Percentiles rank a stretch among this genome's conserved stretches.
phyloP scores from a whole-genome alignment of 1,140 invertebrate species.

The Leptinotarsa defecta region DNA sequence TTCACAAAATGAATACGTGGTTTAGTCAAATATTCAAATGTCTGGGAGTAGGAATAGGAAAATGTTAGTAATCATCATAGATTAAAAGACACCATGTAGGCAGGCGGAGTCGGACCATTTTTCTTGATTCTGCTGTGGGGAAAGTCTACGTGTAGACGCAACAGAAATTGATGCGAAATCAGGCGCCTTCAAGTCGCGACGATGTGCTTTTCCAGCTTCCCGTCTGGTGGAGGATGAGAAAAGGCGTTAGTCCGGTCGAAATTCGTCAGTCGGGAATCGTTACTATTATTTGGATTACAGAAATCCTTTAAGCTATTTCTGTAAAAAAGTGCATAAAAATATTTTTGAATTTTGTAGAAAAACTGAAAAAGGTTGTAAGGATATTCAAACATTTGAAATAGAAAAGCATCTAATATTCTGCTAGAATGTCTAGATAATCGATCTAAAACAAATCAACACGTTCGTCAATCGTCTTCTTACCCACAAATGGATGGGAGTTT shows the following conservation, averaged over 20 bases:
- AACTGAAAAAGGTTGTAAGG: no score
- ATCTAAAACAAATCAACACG: no score
- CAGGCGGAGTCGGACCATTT: no score
- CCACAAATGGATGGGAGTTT: no score
- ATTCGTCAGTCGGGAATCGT: not conserved
- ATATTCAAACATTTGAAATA: no score
- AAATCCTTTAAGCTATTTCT: no score
- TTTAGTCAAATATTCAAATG: not conserved
- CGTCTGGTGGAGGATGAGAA: not conserved
- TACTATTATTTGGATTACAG: no score
- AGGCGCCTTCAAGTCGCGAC: constrained; percentile 17
- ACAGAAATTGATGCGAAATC: constrained; percentile 20
- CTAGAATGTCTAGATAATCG: no score
- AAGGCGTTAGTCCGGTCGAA: not conserved
- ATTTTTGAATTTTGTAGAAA: no score
- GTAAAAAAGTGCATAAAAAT: no score
- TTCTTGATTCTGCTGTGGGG: not conserved
- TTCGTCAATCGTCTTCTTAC: no score
- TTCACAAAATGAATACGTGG: constrained; percentile 1
- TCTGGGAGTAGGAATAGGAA: not conserved
- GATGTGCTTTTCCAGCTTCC: constrained; percentile 1
- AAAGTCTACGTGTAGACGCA: not conserved
- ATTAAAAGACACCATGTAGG: not conserved
- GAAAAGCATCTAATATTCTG: no score
- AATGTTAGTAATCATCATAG: not conserved